These are phyloP conservation scores for Acrossocheilus wenchowensis DNA, from an alignment of 2,797 vertebrate species.

Conservation along the genomic window DNA sequence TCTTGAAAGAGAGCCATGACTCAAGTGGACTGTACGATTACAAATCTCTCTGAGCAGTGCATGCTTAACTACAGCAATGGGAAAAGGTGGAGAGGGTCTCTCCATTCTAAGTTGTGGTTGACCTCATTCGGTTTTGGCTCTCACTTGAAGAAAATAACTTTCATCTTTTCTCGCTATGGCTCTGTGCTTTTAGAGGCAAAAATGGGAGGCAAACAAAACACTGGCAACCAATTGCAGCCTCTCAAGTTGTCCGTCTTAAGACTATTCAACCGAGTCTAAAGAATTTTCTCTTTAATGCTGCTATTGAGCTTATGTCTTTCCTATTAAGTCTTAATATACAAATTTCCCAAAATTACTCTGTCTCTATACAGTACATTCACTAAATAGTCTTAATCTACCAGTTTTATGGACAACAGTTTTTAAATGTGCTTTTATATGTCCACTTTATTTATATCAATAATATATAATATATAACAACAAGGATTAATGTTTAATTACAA, in stretches of 20 bases:
- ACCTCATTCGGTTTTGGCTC: slow-evolving; percentile 48
- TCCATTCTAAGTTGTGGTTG: slow-evolving; percentile 57
- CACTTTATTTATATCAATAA: neutral
- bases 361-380: neutral
- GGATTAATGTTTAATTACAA: neutral
- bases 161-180: slow-evolving; percentile 46
- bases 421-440: neutral
- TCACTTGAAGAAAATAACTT: slow-evolving; percentile 55
- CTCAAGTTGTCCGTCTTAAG: slow-evolving; percentile 6
- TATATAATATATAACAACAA: neutral
- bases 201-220: slow-evolving; percentile 36
- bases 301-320: neutral
- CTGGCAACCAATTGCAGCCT: slow-evolving; percentile 28
- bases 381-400: neutral
- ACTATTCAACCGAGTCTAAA: slow-evolving; percentile 20
- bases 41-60: slow-evolving; percentile 42
- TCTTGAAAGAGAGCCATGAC: slow-evolving; percentile 49
- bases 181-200: slow-evolving; percentile 44
- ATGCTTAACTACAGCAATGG: slow-evolving; percentile 45
- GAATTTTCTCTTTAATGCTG: slow-evolving; percentile 4
- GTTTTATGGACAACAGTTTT: neutral
- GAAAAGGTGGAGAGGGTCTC: slow-evolving; percentile 38
- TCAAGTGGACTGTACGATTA: slow-evolving; percentile 56
- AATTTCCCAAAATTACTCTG: neutral
- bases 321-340: neutral